Conservation (phyloP, 2,113 vertebrate species). For the Aspiorhynchus laticeps region DNA sequence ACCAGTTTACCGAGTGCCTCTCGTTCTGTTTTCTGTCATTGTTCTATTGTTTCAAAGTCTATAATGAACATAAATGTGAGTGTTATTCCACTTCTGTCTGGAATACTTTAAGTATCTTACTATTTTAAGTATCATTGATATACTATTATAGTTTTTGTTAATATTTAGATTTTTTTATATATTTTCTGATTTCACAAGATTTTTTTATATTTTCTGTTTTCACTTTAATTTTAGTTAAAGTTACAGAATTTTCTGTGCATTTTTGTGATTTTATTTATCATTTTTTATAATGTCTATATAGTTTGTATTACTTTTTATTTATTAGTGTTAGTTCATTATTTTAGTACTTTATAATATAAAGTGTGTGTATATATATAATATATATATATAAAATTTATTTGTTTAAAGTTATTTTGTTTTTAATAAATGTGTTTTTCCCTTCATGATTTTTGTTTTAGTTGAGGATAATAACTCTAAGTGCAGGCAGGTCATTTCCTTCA, state of each 20-base stretch:
- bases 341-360: too few relatives aligned
- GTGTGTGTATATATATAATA: too few relatives aligned
- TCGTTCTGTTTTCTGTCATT: background rate
- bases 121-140: background rate
- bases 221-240: background rate
- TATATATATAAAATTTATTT: too few relatives aligned
- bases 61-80: background rate
- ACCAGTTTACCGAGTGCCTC: background rate
- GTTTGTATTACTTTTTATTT: too few relatives aligned
- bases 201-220: background rate
- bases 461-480: too few relatives aligned
- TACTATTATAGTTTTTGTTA: background rate
- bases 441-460: background rate
- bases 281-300: too few relatives aligned
- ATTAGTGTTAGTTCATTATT: too few relatives aligned
- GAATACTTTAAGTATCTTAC: background rate
- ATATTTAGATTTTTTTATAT: too few relatives aligned
- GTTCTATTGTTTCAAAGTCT: background rate
- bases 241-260: too few relatives aligned
- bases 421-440: too few relatives aligned
- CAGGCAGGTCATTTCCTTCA: background rate
- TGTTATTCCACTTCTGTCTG: background rate
- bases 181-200: background rate
- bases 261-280: too few relatives aligned
- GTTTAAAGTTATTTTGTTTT: too few relatives aligned